A percentile compares a stretch with the other conserved stretches of the same genome.
These are phyloP conservation scores for Euura lappo DNA, from an alignment of 1,140 invertebrate genomes.

Conservation along the genomic window DNA sequence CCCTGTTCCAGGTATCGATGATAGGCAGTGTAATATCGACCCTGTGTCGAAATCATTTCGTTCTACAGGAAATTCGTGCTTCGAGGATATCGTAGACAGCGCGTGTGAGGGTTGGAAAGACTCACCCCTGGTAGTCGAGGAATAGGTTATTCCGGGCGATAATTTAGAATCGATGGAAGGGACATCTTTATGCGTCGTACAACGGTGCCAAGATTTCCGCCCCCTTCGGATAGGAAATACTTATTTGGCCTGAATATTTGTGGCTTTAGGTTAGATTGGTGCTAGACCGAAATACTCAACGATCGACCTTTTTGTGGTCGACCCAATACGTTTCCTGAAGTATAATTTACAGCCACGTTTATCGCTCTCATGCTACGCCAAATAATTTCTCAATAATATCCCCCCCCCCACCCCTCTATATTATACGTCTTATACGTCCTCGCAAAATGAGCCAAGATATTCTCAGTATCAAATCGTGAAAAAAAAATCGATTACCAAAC, in stretches of 20 bases:
- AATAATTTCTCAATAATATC: conserved; percentile 1
- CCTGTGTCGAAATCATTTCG: too few species aligned
- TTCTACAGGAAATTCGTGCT: too few species aligned
- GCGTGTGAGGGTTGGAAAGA: too few species aligned
- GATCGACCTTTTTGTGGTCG: neutral
- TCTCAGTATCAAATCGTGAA: too few species aligned
- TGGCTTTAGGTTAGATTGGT: conserved; percentile 4
- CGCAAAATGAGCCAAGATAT: too few species aligned
- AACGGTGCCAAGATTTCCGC: conserved; percentile 3
- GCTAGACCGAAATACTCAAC: neutral
- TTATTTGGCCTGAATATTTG: conserved; percentile 1
- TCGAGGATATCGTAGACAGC: too few species aligned
- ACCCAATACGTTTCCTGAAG: neutral
- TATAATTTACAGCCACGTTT: neutral
- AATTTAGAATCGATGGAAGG: conserved; percentile 11
- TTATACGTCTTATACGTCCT: too few species aligned
- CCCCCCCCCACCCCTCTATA: neutral
- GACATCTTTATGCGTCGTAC: conserved; percentile 9
- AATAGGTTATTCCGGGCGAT: neutral
- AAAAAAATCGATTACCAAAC: too few species aligned
- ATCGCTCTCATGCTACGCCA: neutral
- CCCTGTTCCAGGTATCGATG: too few species aligned
- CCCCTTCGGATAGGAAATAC: conserved; percentile 4
- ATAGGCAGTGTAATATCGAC: too few species aligned
- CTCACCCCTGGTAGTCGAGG: neutral